Percentiles rank a stretch among this genome's conserved stretches.
These are phyloP conservation scores for Argopecten irradians DNA, from an alignment of 1,140 invertebrate species.

Conservation along the genomic window DNA sequence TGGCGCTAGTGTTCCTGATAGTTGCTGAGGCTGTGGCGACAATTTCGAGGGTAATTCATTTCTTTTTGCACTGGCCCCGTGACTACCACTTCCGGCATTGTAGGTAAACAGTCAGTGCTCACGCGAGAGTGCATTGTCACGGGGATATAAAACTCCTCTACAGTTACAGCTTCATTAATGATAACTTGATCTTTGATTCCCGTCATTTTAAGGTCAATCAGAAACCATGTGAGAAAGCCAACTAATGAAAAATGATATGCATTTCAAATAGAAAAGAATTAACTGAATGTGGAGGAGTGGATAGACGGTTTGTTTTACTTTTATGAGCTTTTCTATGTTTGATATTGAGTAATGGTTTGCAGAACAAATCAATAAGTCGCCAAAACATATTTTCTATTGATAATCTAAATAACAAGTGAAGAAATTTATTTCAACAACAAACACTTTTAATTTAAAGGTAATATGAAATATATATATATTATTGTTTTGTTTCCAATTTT, in stretches of 20 bases:
- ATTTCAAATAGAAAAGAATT: not conserved
- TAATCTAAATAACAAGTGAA: no score
- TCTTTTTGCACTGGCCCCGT: slow-evolving; percentile 7
- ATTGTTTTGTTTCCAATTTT: no score
- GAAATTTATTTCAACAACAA: no score
- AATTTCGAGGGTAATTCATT: slow-evolving; percentile 22
- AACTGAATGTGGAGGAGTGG: not conserved
- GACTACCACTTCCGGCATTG: not conserved
- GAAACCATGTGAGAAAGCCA: not conserved
- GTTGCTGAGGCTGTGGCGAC: slow-evolving; percentile 13
- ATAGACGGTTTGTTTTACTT: not conserved
- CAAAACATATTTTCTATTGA: no score
- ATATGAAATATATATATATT: no score
- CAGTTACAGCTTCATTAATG: not conserved
- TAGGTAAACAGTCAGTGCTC: slow-evolving; percentile 14
- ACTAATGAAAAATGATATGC: slow-evolving; percentile 18
- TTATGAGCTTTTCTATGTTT: not conserved
- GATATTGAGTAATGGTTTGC: not conserved
- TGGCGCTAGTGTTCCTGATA: not conserved
- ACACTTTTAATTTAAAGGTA: no score
- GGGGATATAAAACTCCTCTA: not conserved
- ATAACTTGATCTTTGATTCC: slow-evolving; percentile 22
- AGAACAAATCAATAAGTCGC: not conserved
- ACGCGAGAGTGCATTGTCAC: not conserved
- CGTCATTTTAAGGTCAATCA: slow-evolving; percentile 11